phyloP scores from a whole-genome alignment of 2,888 invertebrate genomes.

The Gandaritis pyraliata region DNA sequence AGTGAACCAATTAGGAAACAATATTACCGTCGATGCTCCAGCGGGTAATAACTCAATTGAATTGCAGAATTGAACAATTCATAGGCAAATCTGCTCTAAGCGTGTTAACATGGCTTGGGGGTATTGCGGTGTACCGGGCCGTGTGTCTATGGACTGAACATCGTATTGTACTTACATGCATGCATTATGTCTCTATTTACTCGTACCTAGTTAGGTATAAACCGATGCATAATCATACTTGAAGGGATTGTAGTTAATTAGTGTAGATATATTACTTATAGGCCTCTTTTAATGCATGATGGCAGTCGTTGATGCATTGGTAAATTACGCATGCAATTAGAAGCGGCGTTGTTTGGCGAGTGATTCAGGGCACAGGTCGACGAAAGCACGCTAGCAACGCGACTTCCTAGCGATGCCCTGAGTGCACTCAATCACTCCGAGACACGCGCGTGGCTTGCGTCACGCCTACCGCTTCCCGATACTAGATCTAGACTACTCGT shows the following conservation, averaged over 20 bases:
- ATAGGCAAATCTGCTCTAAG: conserved; percentile 77
- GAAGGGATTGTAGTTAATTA: conserved; percentile 49
- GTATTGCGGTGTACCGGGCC: conserved; percentile 72
- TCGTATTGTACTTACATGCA: conserved; percentile 44
- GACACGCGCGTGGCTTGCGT: conserved; percentile 48
- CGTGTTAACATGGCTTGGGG: conserved; percentile 76
- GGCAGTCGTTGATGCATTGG: conserved; percentile 57
- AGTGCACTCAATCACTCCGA: conserved; percentile 69
- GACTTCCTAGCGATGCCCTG: conserved; percentile 59
- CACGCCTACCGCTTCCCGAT: conserved; percentile 40
- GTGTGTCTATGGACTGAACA: conserved; percentile 50
- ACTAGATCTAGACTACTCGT: conserved; percentile 50
- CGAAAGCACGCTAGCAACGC: conserved; percentile 56
- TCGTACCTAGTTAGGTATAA: conserved; percentile 38
- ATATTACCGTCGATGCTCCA: conserved; percentile 57
- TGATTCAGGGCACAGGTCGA: conserved; percentile 68
- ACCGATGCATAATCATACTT: conserved; percentile 46
- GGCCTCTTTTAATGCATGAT: conserved; percentile 19
- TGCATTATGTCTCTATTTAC: conserved; percentile 19
- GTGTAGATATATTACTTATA: too few species aligned
- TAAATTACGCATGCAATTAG: conserved; percentile 74
- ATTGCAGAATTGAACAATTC: conserved; percentile 74
- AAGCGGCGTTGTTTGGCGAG: conserved; percentile 73
- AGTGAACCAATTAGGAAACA: conserved; percentile 54
- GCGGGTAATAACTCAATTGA: conserved; percentile 67